Evolutionary conservation across 2,113 vertebrate species (phyloP).

Genomic region (Columba livia): DNA sequence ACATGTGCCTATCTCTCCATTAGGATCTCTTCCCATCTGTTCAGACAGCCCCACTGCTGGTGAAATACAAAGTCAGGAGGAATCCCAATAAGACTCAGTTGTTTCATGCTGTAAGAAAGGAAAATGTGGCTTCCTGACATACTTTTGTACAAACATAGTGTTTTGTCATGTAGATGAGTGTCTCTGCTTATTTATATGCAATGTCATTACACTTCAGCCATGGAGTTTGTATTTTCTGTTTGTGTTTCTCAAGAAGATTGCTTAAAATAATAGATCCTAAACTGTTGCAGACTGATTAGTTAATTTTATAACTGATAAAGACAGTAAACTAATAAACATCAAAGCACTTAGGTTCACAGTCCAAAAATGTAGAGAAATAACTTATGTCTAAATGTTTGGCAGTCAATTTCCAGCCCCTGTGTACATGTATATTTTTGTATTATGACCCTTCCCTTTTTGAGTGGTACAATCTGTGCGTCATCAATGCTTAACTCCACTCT

Average conservation of each 20-base stretch:
- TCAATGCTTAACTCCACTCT: background rate
- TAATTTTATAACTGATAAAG: background rate
- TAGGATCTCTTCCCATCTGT: background rate
- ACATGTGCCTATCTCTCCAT: background rate
- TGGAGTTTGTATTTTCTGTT: background rate
- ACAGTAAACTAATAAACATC: constrained; percentile 12
- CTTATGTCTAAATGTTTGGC: background rate
- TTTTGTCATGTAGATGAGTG: background rate
- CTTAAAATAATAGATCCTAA: background rate
- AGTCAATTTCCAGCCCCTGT: background rate
- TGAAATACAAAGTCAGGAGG: background rate
- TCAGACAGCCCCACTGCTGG: background rate
- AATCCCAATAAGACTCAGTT: background rate
- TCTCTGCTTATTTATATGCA: background rate
- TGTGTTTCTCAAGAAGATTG: background rate
- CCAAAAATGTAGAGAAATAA: background rate
- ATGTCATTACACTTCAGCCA: background rate
- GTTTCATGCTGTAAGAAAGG: background rate
- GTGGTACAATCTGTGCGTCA: background rate
- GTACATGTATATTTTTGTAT: background rate
- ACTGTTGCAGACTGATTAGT: background rate
- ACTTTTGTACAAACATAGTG: background rate
- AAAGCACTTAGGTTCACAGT: background rate
- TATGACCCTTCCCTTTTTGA: background rate
- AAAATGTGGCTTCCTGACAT: background rate